Conservation (phyloP, 37 sponge, comb jelly and placozoan genomes). For the Aplysina aerophoba region DNA sequence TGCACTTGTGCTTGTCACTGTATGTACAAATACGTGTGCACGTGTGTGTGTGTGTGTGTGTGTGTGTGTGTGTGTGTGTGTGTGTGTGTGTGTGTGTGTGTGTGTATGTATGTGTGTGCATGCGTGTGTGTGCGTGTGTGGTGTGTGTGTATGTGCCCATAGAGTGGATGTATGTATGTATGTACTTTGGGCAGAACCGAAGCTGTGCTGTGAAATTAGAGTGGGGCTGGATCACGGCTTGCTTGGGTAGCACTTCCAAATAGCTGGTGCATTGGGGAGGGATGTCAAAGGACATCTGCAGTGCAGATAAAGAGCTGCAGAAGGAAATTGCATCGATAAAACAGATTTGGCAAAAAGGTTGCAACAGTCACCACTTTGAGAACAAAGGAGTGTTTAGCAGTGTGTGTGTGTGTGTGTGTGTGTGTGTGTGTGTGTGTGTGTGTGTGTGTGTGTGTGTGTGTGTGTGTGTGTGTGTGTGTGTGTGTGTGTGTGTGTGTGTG, state of each 20-base stretch:
- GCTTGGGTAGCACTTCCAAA: constrained; percentile 78
- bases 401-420: background rate
- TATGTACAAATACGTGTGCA: background rate
- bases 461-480: background rate
- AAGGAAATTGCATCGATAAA: background rate
- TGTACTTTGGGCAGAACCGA: constrained; percentile 74
- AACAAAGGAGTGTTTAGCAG: background rate
- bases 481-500: background rate
- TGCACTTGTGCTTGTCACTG: background rate
- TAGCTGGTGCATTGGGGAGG: constrained; percentile 56
- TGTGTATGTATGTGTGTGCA: too few relatives aligned
- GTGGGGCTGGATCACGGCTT: constrained; percentile 71
- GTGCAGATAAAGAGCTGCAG: constrained; percentile 62
- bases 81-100: too few relatives aligned
- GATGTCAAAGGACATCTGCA: constrained; percentile 60
- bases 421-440: background rate
- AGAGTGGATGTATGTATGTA: constrained; percentile 8
- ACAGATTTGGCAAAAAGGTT: background rate
- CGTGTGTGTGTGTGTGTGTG: background rate
- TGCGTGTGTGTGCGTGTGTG: background rate
- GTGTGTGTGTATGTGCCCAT: background rate
- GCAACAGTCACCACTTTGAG: background rate
- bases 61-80: background rate
- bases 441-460: background rate
- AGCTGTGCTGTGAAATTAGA: constrained; percentile 79